A percentile compares a stretch with the other conserved stretches of the same genome.
These are phyloP conservation scores for Scarus forsteni DNA, from an alignment of 2,797 vertebrate genomes.

Conservation along the genomic window DNA sequence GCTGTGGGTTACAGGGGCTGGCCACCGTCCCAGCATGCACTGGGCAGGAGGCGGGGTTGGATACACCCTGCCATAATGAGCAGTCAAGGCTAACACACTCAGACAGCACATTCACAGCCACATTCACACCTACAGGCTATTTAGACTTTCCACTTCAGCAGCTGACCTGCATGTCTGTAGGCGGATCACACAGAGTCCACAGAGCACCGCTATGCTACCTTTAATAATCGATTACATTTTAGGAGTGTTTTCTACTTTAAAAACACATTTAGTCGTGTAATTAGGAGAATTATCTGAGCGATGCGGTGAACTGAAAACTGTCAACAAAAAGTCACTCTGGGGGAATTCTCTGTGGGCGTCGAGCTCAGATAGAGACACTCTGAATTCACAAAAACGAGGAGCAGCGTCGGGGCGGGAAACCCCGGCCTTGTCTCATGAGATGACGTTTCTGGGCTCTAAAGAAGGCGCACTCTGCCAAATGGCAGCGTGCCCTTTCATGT, in stretches of 20 bases:
- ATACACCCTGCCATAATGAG: constrained; percentile 45
- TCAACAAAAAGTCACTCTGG: constrained; percentile 33
- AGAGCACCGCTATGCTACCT: background rate
- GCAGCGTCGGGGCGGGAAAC: constrained; percentile 44
- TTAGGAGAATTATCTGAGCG: constrained; percentile 14
- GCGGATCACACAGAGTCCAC: constrained; percentile 7
- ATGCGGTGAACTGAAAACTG: constrained; percentile 2
- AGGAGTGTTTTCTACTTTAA: background rate
- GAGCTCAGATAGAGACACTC: constrained; percentile 31
- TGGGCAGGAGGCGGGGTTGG: constrained; percentile 37
- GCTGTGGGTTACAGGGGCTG: constrained; percentile 27
- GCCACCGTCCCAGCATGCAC: constrained; percentile 43
- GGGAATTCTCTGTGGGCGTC: constrained; percentile 31
- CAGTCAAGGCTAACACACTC: constrained; percentile 28
- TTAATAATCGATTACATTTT: constrained; percentile 6
- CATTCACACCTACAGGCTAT: constrained; percentile 59
- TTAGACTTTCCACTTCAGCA: constrained; percentile 49
- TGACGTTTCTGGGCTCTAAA: constrained; percentile 45
- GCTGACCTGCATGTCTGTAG: constrained; percentile 29
- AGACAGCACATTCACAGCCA: constrained; percentile 44
- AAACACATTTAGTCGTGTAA: background rate
- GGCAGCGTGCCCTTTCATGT: constrained; percentile 69
- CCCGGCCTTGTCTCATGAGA: constrained; percentile 55
- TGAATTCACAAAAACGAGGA: constrained; percentile 23
- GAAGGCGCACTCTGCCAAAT: constrained; percentile 67